Percentiles rank a stretch among this genome's conserved stretches.
These are phyloP conservation scores for Pampusana beccarii DNA, from an alignment of 2,113 vertebrate species.

Conservation along the genomic window DNA sequence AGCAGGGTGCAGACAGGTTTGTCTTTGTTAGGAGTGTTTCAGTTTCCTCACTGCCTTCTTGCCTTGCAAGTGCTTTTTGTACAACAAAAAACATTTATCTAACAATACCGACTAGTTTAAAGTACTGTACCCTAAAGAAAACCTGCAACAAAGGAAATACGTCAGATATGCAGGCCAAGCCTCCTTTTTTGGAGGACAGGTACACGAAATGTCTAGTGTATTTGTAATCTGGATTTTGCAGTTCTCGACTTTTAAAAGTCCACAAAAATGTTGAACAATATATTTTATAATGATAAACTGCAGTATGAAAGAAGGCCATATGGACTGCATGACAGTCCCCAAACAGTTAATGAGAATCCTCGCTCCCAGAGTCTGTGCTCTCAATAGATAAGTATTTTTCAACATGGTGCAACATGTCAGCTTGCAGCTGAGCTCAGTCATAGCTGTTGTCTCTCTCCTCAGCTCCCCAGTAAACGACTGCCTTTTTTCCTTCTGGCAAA, in stretches of 20 bases:
- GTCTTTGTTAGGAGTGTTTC: not conserved
- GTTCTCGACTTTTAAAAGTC: not conserved
- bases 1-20: not conserved
- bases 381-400: not conserved
- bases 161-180: not conserved
- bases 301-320: not conserved
- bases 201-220: not conserved
- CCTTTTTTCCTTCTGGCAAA: not conserved
- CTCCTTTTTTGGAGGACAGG: not conserved
- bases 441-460: not conserved
- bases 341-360: not conserved
- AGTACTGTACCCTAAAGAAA: not conserved
- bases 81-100: not conserved
- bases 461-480: not conserved
- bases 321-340: not conserved
- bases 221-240: not conserved
- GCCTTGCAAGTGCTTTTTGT: not conserved
- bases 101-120: not conserved
- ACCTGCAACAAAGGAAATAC: not conserved
- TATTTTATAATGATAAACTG: not conserved
- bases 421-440: not conserved
- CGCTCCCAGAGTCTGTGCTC: not conserved
- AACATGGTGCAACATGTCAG: slow-evolving; percentile 1
- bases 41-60: not conserved
- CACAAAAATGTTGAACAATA: not conserved